Percentiles rank a stretch among this genome's conserved stretches.
Conservation (phyloP, 2,888 invertebrate genomes). For the Adineta ricciae region DNA sequence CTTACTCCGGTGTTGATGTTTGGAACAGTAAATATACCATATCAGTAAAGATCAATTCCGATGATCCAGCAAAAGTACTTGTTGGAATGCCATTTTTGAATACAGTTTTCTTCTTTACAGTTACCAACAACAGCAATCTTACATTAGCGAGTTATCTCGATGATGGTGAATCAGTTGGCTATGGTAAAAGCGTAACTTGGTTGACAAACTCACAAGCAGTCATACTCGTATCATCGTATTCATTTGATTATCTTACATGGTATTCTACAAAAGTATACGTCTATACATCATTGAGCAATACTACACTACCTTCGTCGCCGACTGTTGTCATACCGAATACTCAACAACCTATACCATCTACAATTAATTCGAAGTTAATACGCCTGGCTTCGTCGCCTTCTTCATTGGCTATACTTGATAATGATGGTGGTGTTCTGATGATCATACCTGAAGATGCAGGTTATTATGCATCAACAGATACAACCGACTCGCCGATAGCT, state of each 20-base stretch:
- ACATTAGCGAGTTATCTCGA: neutral
- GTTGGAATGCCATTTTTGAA: neutral
- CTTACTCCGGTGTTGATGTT: neutral
- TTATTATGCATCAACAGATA: neutral
- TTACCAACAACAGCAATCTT: neutral
- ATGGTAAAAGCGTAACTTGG: neutral
- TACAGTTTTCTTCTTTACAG: neutral
- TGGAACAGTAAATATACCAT: neutral
- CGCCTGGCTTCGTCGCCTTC: neutral
- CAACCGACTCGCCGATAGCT: neutral
- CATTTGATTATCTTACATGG: neutral
- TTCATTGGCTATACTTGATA: neutral
- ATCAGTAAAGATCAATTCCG: neutral
- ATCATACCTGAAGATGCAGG: neutral
- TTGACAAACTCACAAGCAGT: neutral
- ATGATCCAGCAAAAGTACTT: neutral
- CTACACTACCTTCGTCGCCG: neutral
- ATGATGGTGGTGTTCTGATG: neutral
- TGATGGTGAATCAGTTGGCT: neutral
- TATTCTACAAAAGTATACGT: neutral
- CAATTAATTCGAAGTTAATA: neutral
- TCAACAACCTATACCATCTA: neutral
- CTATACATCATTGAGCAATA: neutral
- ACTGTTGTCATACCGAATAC: neutral
- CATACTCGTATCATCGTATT: neutral